A percentile compares a stretch with the other conserved stretches of the same genome.
Evolutionary conservation across 2,888 invertebrate genomes (phyloP).

Genomic region (Nomada goodeniana): DNA sequence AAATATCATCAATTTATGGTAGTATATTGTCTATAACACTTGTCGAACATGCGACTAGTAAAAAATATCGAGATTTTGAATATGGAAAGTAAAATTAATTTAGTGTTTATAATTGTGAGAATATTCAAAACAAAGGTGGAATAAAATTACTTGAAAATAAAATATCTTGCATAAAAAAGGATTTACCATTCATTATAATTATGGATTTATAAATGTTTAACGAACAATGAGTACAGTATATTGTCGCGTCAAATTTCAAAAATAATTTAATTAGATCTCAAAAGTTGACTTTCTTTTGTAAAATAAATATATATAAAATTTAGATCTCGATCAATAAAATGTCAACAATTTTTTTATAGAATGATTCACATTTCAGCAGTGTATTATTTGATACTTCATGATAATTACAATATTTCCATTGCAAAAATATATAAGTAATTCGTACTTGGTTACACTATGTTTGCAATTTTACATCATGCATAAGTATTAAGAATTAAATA

Average conservation of each 20-base stretch:
- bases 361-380: conserved; percentile 28
- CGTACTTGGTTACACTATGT: conserved; percentile 18
- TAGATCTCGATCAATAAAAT: conserved; percentile 37
- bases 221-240: conserved; percentile 27
- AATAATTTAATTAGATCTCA: conserved; percentile 42
- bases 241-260: conserved; percentile 36
- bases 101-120: conserved; percentile 29
- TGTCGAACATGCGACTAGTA: not conserved
- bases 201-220: conserved; percentile 37
- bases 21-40: conserved; percentile 14
- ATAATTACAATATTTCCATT: conserved; percentile 34
- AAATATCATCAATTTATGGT: conserved; percentile 44
- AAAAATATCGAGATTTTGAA: conserved; percentile 26
- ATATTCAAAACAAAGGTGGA: conserved; percentile 20
- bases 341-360: conserved; percentile 39
- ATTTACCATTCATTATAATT: conserved; percentile 49
- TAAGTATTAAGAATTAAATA: conserved; percentile 25
- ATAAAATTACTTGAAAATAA: conserved; percentile 49
- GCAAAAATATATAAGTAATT: conserved; percentile 15
- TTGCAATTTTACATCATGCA: conserved; percentile 28
- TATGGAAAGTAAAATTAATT: conserved; percentile 21
- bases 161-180: conserved; percentile 50
- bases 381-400: conserved; percentile 36
- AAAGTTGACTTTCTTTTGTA: conserved; percentile 41
- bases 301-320: conserved; percentile 29